Evolutionary conservation across 2,888 invertebrate species (phyloP).

Genomic region (Acanthacorydalis orientalis): DNA sequence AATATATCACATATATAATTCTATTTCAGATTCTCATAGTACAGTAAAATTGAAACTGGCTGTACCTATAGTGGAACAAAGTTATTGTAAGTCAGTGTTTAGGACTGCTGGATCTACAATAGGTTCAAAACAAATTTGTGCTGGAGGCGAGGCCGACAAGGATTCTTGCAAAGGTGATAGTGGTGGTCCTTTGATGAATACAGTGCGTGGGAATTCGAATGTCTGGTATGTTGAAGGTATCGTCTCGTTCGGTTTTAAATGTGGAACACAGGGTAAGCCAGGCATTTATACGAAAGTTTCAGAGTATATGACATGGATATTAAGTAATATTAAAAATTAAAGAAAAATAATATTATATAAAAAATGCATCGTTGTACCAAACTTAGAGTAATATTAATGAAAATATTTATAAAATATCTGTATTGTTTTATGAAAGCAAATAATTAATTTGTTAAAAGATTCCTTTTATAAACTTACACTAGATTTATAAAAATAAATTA

Average conservation of each 20-base stretch:
- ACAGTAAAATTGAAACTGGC: background rate
- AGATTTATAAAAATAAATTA: too few species aligned
- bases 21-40: background rate
- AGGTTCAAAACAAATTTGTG: constrained; percentile 43
- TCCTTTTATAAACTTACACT: too few species aligned
- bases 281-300: constrained; percentile 20
- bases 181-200: constrained; percentile 51
- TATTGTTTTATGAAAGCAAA: too few species aligned
- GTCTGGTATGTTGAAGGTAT: constrained; percentile 42
- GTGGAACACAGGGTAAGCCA: constrained; percentile 19
- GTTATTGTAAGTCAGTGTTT: background rate
- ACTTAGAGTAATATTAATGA: too few species aligned
- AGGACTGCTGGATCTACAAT: constrained; percentile 23
- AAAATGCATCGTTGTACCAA: too few species aligned
- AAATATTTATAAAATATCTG: too few species aligned
- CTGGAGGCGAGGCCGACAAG: constrained; percentile 45
- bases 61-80: background rate
- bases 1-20: too few species aligned
- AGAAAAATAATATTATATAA: too few species aligned
- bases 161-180: constrained; percentile 64
- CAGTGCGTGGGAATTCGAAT: constrained; percentile 22
- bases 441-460: too few species aligned
- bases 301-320: constrained; percentile 4
- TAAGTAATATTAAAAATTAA: background rate
- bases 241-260: constrained; percentile 41